Base-by-base conservation (phyloP, 1,140 invertebrate genomes). In the Ceratosolen solmsi region DNA sequence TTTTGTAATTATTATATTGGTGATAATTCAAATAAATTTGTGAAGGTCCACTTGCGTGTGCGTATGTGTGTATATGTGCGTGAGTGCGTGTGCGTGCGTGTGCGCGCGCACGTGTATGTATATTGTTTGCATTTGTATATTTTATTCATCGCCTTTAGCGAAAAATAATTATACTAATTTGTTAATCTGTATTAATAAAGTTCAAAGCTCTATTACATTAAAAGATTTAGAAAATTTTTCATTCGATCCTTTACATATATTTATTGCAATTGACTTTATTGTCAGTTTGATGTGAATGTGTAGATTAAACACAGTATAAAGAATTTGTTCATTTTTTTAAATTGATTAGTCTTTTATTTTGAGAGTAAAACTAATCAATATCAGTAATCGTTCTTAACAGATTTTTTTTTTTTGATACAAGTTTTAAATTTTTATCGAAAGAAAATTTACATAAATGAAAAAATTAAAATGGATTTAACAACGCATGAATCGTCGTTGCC, bases 1-100 rank as follows among this genome's bases (percentile, higher is more conserved):
- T 83, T 83, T 83, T 83, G 82, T 83, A 83, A 83, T 82, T 78
- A 82, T 68, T 77, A 76, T 78, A 77, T 51, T 63, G 41, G 46
- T 38, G 80, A 82, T 78, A 22, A 82, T 75, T 46, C 36, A 79
- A 83, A 83, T 83, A 83, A 83, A 2, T 79, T 74, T 79, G 74
- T 46, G 25, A 78, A 56, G 15, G 30, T 68, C 72, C 71, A 54
- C 5, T 4, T 11, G 20, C 20, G 38, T 75, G 41, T 46, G 25
- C 30, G 30, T 65, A 30, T 65, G 20, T 46, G 41, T 46, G 41
- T 7, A 46, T 13, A 13, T 46, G 5, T 13, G 41, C 5, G 41
- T 13, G 41, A 5, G 5, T 46, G 41, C 5, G 5, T 46, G 41
- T 46, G 41, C 13, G 41, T 46, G 41, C 13, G 41, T 46, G 41